Conservation (phyloP, 1,140 invertebrate species). For the Magallana angulata region DNA sequence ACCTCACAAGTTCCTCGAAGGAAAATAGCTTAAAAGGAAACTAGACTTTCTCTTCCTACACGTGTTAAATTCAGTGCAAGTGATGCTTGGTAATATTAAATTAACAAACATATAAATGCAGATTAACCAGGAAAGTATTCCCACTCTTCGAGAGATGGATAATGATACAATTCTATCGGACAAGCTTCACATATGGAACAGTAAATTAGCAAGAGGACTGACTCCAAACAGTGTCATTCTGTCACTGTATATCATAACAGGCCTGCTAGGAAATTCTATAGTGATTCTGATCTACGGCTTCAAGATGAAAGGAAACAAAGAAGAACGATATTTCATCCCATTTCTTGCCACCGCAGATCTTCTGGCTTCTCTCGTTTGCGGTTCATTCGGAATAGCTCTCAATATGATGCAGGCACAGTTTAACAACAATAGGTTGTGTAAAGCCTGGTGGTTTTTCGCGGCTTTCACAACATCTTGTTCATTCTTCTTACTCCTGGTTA, state of each 20-base stretch:
- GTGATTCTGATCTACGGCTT: conserved; percentile 44
- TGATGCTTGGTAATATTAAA: background rate
- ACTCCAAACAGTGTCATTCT: conserved; percentile 37
- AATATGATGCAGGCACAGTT: conserved; percentile 42
- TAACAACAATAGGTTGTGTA: conserved; percentile 38
- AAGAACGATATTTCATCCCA: conserved; percentile 51
- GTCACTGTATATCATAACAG: conserved; percentile 33
- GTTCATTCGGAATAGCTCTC: conserved; percentile 36
- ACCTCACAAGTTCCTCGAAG: too few relatives aligned
- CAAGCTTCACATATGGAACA: conserved; percentile 27
- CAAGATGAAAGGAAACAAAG: conserved; percentile 21
- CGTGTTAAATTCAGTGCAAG: background rate
- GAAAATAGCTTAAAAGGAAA: background rate
- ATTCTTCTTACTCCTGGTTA: conserved; percentile 18
- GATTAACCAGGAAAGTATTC: background rate
- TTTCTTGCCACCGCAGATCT: conserved; percentile 35
- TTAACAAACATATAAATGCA: background rate
- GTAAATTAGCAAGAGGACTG: background rate
- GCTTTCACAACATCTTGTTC: conserved; percentile 45
- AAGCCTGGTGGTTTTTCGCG: conserved; percentile 33
- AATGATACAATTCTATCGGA: background rate
- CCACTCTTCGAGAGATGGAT: background rate
- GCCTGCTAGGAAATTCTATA: conserved; percentile 17
- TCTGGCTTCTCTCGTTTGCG: conserved; percentile 18
- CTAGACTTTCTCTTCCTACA: background rate